A percentile compares a stretch with the other conserved stretches of the same genome.
These are phyloP conservation scores for Drosophila prolongata DNA, from an alignment of 2,888 invertebrate species.

Conservation along the genomic window DNA sequence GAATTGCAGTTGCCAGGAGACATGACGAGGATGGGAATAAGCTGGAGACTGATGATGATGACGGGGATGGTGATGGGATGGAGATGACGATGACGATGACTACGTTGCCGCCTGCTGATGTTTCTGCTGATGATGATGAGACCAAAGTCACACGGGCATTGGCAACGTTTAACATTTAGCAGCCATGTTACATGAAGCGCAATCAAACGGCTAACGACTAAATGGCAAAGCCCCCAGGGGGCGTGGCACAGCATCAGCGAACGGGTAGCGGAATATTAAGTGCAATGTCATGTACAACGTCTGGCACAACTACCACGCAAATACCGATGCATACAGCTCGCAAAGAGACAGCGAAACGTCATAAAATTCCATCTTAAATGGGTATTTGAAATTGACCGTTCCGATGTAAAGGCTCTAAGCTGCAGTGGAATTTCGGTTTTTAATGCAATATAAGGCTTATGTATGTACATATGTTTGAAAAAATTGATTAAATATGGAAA, in stretches of 20 bases:
- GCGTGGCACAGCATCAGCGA: slow-evolving; percentile 15
- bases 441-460: not conserved
- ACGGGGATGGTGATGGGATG: slow-evolving; percentile 10
- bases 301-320: slow-evolving; percentile 21
- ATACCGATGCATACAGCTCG: slow-evolving; percentile 18
- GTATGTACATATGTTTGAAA: no score
- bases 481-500: no score
- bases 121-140: slow-evolving; percentile 58
- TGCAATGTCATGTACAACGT: slow-evolving; percentile 49
- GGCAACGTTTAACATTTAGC: slow-evolving; percentile 74
- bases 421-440: not conserved
- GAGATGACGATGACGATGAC: slow-evolving; percentile 13
- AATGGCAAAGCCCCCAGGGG: slow-evolving; percentile 64
- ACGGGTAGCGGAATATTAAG: slow-evolving; percentile 46
- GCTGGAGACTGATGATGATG: slow-evolving; percentile 33
- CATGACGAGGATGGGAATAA: slow-evolving; percentile 44
- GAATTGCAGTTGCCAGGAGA: slow-evolving; percentile 61
- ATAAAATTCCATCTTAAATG: slow-evolving; percentile 22
- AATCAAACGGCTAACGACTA: slow-evolving; percentile 77
- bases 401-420: not conserved
- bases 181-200: slow-evolving; percentile 72
- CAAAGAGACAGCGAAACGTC: slow-evolving; percentile 7
- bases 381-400: not conserved
- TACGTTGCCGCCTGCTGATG: slow-evolving; percentile 6
- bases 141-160: slow-evolving; percentile 65